Evolutionary conservation across 2,797 vertebrate genomes (phyloP), one percentile per base, ranked within the genome.

Genomic region (Heteromormyrus szaboi): DNA sequence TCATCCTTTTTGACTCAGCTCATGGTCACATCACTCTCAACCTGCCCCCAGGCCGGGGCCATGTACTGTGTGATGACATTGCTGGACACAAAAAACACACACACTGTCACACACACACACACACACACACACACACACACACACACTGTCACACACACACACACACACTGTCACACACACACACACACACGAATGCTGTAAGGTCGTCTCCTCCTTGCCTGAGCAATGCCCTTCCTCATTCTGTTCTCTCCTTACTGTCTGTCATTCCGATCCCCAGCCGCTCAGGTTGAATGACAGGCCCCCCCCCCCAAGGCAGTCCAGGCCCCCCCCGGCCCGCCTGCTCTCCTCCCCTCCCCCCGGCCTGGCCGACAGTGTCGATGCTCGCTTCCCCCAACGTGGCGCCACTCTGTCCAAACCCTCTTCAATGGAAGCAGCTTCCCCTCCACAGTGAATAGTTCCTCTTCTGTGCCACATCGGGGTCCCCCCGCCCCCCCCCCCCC

Each of bases 191-290:
- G 11, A 5, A 14, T 7, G 76, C 5, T 65, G 22, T 65, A 22
- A 62, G n/a, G 1, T 65, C 2, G 1, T 37, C 22, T 51, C 53
- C 56, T 68, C n/a, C 79, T 68, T 54, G 22, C 81, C 81, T 85
- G 14, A 11, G 53, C 19, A 41, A 12, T 90, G 89, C 92, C 92
- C 33, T 86, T 89, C 85, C 92, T 90, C 90, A 91, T 91, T 92
- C 94, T 88, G 91, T 92, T 90, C 89, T 90, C 4, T 89, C 72
- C 93, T 89, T 3, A 0, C 88, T 85, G 25, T 89, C 53, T 88
- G 92, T 94, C 91, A 91, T 93, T 91, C 92, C 89, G 87, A 89
- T 93, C 90, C 88, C 91, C 91, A 89, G 92, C 92, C 68, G 56
- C 41, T 90, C 92, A 90, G 87, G 53, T 37, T 93, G 89, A 92